Evolutionary conservation across 2,113 vertebrate genomes (phyloP), one percentile per base, ranked within the genome.

Genomic region (Stigmatopora argus): DNA sequence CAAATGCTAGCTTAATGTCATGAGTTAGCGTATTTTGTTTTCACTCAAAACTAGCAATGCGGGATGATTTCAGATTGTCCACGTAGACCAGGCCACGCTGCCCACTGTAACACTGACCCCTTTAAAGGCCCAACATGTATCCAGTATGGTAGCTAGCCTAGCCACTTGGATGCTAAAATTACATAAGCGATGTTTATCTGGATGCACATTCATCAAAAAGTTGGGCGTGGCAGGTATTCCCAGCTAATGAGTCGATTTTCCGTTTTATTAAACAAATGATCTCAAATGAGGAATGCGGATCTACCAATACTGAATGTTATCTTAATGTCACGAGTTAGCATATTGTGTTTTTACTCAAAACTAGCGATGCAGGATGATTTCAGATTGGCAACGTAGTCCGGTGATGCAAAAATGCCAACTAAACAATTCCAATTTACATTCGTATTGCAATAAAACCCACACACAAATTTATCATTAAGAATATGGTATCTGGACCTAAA

Each of bases 41-140:
- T 38, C 7, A 38, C 35, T 5, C 35, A 38, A 38, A 38, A 38
- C 35, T 38, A 38, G 7, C 4, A 7, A 38, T 38, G 35, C 35
- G 35, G 35, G 35, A 7, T 38, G 35, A 38, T 38, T 38, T 38
- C 35, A 4, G 4, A 38, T 4, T 38, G 35, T 4, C 35, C 4
- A 38, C 35, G 7, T 38, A 38, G 35, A 38, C 4, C 7, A 38
- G 35, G n/a, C n/a, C n/a, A n/a, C n/a, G n/a, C n/a, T n/a, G n/a
- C n/a, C n/a, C n/a, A n/a, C n/a, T n/a, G n/a, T 64, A 62, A 66
- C 48, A 72, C 74, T 62, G 70, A 72, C 82, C 78, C 34, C 69
- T 71, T 70, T 71, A 44, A 64, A 1, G 56, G 59, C 49, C 35
- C 62, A 44, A 56, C 67, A 41, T 13, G 8, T 26, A 14, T 65